Base-by-base conservation (phyloP, 1,140 invertebrate species). In the Drosophila saltans region DNA sequence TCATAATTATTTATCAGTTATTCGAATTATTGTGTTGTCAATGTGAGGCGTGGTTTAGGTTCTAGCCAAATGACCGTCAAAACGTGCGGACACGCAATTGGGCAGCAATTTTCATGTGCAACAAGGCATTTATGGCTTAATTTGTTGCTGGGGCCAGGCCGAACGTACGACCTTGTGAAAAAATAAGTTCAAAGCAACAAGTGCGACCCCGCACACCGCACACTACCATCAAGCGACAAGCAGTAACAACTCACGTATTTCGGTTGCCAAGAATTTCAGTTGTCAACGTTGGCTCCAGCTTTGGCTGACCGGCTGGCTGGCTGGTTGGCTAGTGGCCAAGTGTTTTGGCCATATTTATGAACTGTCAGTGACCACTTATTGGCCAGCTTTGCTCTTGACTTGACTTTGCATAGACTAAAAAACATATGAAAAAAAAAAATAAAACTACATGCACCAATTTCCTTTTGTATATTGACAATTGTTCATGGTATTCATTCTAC, bases 171-270 rank as follows among this genome's bases (percentile, higher is more conserved):
- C 82, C 82, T 86, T 86, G 82, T 82, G 80, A 63, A 86, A 86
- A 78, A 86, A 88, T 86, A 86, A 86, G 82, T 86, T 86, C 82
- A 86, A 86, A 86, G 82, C 80, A 83, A 86, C 80, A 88, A 88
- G 80, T 77, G 83, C 80, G 83, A 86, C 80, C 83, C 83, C 80
- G 16, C 16, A 16, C 16, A 16, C 16, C 16, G 16, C 83, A 88
- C 78, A 79, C 64, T 67, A 69, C 71, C 65, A 30, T 2, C 28
- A 30, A 73, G 61, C 64, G 41, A 61, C 69, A 60, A 67, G 69
- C 66, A 58, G 57, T 1, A 36, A 48, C 40, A 66, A 52, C 73
- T 66, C 79, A 81, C 80, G 81, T 85, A 80, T 78, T 83, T 76
- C 60, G 72, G 78, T 71, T 77, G 57, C 75, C 73, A 77, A 77